A percentile compares a stretch with the other conserved stretches of the same genome.
phyloP scores from a whole-genome alignment of 2,888 invertebrate genomes.

The Eristalis pertinax region DNA sequence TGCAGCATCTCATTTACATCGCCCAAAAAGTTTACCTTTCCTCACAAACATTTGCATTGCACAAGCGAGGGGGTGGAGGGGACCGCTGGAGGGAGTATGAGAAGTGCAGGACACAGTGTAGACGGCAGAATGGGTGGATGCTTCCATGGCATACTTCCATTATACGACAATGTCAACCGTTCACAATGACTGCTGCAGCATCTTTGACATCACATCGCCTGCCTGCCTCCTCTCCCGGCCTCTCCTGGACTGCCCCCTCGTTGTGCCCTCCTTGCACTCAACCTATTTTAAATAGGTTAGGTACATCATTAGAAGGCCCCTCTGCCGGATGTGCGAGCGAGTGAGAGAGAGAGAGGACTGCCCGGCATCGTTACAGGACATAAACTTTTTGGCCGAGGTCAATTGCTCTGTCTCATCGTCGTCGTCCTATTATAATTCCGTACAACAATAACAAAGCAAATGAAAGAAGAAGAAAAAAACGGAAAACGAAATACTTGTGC shows the following conservation, averaged over 20 bases:
- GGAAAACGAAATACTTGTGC: slow-evolving; percentile 16
- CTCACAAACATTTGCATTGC: slow-evolving; percentile 47
- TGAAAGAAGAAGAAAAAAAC: background rate
- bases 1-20: slow-evolving; percentile 53
- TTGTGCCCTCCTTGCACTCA: slow-evolving; percentile 8
- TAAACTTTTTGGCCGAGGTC: slow-evolving; percentile 70
- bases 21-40: slow-evolving; percentile 49
- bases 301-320: slow-evolving; percentile 64
- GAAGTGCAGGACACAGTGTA: background rate
- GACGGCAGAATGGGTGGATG: background rate
- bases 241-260: background rate
- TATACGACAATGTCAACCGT: slow-evolving; percentile 59
- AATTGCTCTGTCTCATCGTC: slow-evolving; percentile 49
- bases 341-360: slow-evolving; percentile 20
- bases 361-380: slow-evolving; percentile 65
- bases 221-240: background rate
- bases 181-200: slow-evolving; percentile 48
- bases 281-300: slow-evolving; percentile 59
- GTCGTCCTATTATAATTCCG: slow-evolving; percentile 49
- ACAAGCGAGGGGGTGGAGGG: background rate
- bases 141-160: slow-evolving; percentile 43
- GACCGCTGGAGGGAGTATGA: background rate
- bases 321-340: slow-evolving; percentile 55
- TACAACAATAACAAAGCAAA: slow-evolving; percentile 20
- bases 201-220: slow-evolving; percentile 44